Evolutionary conservation across 1,140 invertebrate genomes (phyloP), one percentile per base, ranked within the genome.

Genomic region (Euura saliciscinereae): DNA sequence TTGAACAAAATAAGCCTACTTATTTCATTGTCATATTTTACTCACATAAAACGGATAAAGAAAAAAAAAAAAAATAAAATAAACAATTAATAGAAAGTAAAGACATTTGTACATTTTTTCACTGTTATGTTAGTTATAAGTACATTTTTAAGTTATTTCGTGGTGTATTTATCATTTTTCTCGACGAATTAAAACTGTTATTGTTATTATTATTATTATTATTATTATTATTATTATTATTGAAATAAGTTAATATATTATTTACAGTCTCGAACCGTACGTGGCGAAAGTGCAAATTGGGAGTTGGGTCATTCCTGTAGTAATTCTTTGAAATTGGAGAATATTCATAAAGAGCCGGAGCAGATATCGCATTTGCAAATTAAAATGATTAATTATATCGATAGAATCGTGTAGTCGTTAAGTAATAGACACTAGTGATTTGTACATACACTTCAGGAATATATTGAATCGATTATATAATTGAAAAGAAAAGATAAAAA

Each of bases 371-470:
- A 28, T 28, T 28, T 28, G 28, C 28, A 28, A 28, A 28, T 28
- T 28, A 28, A 28, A 28, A 28, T 28, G 28, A 28, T 28, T 28
- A 28, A 28, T 28, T 28, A 28, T 28, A 28, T 59, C 13, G 51
- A 59, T 59, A 59, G 51, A 59, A 59, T 11, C 6, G 3, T 59
- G 10, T 59, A 59, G 51, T 59, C 51, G 10, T 6, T 66, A 72
- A 72, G 68, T 70, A 45, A 72, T 72, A 73, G 72, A 73, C 59
- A n/a, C 68, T 73, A 73, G 51, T 69, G 59, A 68, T 65, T 70
- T 75, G 74, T 75, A 75, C 64, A 75, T 75, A 75, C 68, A 75
- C 45, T 43, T 44, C n/a, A 74, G 69, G 70, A 65, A 72, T 72
- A 75, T 72, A 67, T 67, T 59, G 13, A 8, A 67, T 67, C 28